Evolutionary conservation across 2,797 vertebrate genomes (phyloP).

Genomic region (Oryzias sinensis): DNA sequence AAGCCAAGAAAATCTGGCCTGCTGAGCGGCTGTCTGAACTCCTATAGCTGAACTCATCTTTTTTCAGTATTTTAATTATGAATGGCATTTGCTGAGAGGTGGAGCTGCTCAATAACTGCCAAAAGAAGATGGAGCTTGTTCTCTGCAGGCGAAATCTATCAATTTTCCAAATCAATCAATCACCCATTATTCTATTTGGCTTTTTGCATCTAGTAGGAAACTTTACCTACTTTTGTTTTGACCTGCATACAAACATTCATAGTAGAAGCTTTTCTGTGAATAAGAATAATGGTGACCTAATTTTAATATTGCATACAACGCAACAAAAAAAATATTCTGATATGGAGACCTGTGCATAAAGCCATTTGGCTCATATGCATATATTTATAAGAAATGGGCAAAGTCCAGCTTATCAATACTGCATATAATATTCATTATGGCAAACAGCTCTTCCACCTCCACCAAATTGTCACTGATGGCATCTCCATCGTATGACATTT

Average conservation of each 20-base stretch:
- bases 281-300: not conserved
- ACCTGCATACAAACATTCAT: constrained; percentile 4
- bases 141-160: constrained; percentile 22
- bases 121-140: constrained; percentile 21
- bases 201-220: not conserved
- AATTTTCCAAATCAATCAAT: constrained; percentile 32
- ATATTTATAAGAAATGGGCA: constrained; percentile 47
- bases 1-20: constrained; percentile 29
- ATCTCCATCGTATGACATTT: constrained; percentile 47
- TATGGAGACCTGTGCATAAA: constrained; percentile 46
- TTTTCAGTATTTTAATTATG: constrained; percentile 55
- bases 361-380: constrained; percentile 54
- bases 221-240: constrained; percentile 1
- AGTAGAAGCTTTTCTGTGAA: constrained; percentile 5
- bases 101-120: constrained; percentile 38
- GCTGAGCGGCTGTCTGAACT: constrained; percentile 16
- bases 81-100: constrained; percentile 58
- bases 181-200: constrained; percentile 6
- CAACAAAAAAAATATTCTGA: constrained; percentile 27
- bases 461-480: constrained; percentile 38
- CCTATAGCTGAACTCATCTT: constrained; percentile 38
- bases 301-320: constrained; percentile 23
- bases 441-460: constrained; percentile 40
- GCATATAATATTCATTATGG: constrained; percentile 53
- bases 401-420: constrained; percentile 57